A percentile compares a stretch with the other conserved stretches of the same genome.
These are phyloP conservation scores for Anniella stebbinsi DNA, from an alignment of 2,797 vertebrate species.

Conservation along the genomic window DNA sequence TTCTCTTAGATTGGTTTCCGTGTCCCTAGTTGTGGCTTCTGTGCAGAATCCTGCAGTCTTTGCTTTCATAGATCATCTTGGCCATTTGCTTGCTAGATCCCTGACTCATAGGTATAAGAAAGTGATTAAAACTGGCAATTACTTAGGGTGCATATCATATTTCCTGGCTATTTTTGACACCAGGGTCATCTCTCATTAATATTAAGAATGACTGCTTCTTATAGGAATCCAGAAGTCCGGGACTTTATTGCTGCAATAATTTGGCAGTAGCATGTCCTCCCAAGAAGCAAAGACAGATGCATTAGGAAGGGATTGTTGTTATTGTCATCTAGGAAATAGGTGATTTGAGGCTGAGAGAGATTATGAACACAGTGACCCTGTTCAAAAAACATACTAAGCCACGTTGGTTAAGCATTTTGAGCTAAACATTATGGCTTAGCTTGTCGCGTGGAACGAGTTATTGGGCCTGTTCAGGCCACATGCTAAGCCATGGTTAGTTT, in stretches of 20 bases:
- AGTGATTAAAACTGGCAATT: background rate
- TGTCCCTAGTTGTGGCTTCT: background rate
- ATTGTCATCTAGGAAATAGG: background rate
- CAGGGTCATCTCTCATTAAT: background rate
- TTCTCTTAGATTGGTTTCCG: background rate
- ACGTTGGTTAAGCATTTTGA: too few species aligned
- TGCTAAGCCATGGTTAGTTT: too few species aligned
- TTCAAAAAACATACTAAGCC: too few species aligned
- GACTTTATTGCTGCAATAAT: background rate
- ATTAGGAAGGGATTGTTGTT: background rate
- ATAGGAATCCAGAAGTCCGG: slow-evolving; percentile 8
- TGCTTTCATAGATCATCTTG: background rate
- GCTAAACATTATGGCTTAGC: too few species aligned
- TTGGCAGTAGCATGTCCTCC: background rate
- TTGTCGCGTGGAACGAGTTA: too few species aligned
- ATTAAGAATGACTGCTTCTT: background rate
- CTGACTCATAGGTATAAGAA: background rate
- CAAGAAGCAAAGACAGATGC: slow-evolving; percentile 1
- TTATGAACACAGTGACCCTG: background rate
- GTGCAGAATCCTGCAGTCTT: background rate
- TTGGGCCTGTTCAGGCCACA: too few species aligned
- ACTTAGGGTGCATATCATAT: background rate
- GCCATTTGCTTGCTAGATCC: background rate
- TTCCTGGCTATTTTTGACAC: background rate
- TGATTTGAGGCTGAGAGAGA: background rate